Evolutionary conservation across 1,140 invertebrate species (phyloP).

Genomic region (Drosophila rhopaloa): DNA sequence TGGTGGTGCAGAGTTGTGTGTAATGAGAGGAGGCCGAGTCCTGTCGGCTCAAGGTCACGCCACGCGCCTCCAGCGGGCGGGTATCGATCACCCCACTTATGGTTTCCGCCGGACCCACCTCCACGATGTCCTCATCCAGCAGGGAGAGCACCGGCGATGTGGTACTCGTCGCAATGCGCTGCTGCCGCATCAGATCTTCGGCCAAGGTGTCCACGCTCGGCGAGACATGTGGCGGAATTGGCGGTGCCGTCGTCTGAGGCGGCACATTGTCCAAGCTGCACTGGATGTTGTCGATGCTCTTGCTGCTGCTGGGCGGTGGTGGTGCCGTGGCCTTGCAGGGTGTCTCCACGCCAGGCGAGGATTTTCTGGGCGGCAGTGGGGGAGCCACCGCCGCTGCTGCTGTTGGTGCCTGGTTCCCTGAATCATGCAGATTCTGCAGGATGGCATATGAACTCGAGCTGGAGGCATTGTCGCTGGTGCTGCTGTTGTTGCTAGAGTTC

Average conservation of each 20-base stretch:
- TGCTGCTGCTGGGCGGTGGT: conserved; percentile 57
- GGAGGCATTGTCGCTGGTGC: conserved; percentile 54
- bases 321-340: conserved; percentile 59
- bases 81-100: conserved; percentile 89
- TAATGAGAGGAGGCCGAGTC: conserved; percentile 70
- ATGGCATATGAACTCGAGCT: conserved; percentile 79
- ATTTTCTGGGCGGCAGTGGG: conserved; percentile 87
- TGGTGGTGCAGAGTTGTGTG: conserved; percentile 74
- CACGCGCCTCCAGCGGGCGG: conserved; percentile 83
- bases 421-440: conserved; percentile 76
- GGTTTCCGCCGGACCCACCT: conserved; percentile 88
- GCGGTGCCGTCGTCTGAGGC: conserved; percentile 81
- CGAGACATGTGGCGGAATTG: conserved; percentile 80
- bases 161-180: conserved; percentile 61
- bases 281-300: conserved; percentile 74
- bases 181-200: conserved; percentile 74
- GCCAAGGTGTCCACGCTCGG: conserved; percentile 66
- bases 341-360: conserved; percentile 86
- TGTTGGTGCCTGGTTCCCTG: conserved; percentile 2
- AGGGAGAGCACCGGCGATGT: conserved; percentile 70
- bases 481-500: conserved; percentile 48
- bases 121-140: conserved; percentile 85
- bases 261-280: conserved; percentile 79
- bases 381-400: conserved; percentile 53
- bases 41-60: conserved; percentile 38